Percentiles rank a stretch among this genome's conserved stretches.
phyloP scores from a whole-genome alignment of 2,797 vertebrate species.

The Trichosurus vulpecula region DNA sequence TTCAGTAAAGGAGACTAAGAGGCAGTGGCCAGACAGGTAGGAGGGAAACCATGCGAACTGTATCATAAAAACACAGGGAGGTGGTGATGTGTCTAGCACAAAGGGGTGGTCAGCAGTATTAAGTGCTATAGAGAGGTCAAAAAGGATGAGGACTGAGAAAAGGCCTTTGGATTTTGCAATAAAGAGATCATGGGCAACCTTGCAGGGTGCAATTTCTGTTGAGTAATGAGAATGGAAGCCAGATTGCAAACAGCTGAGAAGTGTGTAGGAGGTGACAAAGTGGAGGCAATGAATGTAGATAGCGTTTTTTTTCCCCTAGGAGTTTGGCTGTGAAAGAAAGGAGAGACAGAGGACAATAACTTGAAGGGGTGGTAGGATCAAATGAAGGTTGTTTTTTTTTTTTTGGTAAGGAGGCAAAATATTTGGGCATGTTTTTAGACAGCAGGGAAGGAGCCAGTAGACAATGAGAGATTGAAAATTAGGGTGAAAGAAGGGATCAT shows the following conservation, averaged over 20 bases:
- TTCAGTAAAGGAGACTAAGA: neutral
- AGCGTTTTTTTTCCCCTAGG: neutral
- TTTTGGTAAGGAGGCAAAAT: neutral
- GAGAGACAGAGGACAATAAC: neutral
- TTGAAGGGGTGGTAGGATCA: neutral
- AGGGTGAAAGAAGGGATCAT: neutral
- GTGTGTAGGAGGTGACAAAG: neutral
- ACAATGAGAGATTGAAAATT: neutral
- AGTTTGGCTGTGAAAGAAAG: neutral
- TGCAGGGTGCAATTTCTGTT: neutral
- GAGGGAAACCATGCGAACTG: neutral
- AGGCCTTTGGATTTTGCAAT: neutral
- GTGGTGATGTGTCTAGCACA: neutral
- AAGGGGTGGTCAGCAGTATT: neutral
- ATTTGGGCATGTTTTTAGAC: neutral
- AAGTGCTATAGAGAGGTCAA: neutral
- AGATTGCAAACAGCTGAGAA: neutral
- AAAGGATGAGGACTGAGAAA: neutral
- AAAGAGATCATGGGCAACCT: neutral
- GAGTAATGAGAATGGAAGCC: neutral
- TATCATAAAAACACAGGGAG: neutral
- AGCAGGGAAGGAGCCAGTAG: neutral
- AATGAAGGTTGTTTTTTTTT: neutral
- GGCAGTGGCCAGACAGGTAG: neutral
- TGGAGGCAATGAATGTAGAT: neutral